Percentiles rank a stretch among this genome's conserved stretches.
phyloP scores from a whole-genome alignment of 2,888 invertebrate species.

The Lamellibrachia satsuma region DNA sequence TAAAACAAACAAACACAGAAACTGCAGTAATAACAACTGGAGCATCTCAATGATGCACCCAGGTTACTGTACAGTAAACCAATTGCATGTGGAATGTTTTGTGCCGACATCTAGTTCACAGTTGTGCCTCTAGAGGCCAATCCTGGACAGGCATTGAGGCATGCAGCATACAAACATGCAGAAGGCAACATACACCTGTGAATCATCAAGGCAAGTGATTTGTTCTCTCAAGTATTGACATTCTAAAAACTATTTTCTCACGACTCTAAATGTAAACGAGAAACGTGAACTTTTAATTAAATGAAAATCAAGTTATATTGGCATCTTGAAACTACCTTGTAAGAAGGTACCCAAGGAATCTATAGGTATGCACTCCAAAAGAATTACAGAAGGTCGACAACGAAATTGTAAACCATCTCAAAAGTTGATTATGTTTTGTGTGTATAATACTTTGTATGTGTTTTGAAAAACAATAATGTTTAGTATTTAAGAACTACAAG shows the following conservation, averaged over 20 bases:
- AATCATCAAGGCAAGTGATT: neutral
- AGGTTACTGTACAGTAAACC: neutral
- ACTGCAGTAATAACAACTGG: neutral
- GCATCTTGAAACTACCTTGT: neutral
- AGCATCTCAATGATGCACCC: neutral
- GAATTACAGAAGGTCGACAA: neutral
- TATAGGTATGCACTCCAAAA: neutral
- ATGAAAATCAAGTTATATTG: neutral
- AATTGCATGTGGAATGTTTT: neutral
- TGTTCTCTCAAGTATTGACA: neutral
- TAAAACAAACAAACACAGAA: neutral
- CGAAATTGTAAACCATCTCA: neutral
- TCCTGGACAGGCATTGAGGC: neutral
- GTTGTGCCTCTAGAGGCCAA: neutral
- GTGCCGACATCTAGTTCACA: neutral
- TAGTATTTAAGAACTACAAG: neutral
- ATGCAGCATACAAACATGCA: neutral
- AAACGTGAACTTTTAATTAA: neutral
- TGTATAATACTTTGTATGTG: neutral
- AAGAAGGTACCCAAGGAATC: neutral
- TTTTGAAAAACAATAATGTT: conserved; percentile 1
- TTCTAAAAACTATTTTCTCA: neutral
- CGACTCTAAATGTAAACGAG: neutral
- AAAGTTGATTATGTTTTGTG: neutral
- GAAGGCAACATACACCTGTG: neutral